phyloP scores from a whole-genome alignment of 1,140 invertebrate species.

The Eumeta japonica region DNA sequence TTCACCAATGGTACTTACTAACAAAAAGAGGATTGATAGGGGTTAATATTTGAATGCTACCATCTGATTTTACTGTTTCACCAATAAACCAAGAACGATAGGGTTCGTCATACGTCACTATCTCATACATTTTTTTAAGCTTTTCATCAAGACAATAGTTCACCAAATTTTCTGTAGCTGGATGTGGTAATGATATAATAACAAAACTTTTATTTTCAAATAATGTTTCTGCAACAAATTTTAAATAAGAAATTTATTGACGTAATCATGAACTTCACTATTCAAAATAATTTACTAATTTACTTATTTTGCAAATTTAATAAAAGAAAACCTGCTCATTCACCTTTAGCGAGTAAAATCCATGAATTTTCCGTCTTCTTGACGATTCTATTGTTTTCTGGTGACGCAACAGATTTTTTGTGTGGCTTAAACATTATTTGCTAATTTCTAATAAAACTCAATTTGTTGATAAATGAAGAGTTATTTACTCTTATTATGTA shows the following conservation, averaged over 20 bases:
- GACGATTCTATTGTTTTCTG: constrained; percentile 6
- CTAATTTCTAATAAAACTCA: no score
- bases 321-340: constrained; percentile 5
- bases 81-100: constrained; percentile 71
- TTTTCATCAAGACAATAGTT: constrained; percentile 63
- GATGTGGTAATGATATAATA: constrained; percentile 72
- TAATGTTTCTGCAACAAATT: constrained; percentile 57
- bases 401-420: constrained; percentile 1
- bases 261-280: constrained; percentile 43
- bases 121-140: constrained; percentile 52
- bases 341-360: constrained; percentile 67
- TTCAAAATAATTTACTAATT: constrained; percentile 5
- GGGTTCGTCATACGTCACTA: constrained; percentile 63
- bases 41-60: constrained; percentile 69
- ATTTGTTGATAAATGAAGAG: no score
- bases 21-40: constrained; percentile 73
- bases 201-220: constrained; percentile 65
- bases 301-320: not conserved
- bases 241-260: constrained; percentile 15
- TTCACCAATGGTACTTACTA: constrained; percentile 41
- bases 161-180: constrained; percentile 59
- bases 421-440: not conserved
- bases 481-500: no score
- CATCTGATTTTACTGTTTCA: constrained; percentile 72
- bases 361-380: constrained; percentile 57